phyloP scores from a whole-genome alignment of 2,113 vertebrate species.

The Petrocephalus microphthalmus region DNA sequence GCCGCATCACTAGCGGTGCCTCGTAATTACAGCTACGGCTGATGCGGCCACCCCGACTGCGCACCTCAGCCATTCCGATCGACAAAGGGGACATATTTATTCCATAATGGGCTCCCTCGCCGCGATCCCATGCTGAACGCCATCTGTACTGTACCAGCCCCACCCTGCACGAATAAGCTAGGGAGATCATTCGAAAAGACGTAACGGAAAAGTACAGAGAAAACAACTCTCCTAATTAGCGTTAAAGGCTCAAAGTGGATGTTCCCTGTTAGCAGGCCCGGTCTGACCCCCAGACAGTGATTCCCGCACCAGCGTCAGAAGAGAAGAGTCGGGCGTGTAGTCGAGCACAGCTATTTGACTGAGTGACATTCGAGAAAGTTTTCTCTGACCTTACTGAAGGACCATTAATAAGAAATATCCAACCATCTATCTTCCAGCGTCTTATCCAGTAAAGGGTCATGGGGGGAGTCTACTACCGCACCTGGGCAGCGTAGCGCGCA shows the following conservation, averaged over 20 bases:
- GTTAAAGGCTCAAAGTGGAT: neutral
- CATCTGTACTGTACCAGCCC: conserved; percentile 31
- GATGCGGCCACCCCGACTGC: neutral
- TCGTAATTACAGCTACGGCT: conserved; percentile 16
- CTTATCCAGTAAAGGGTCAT: neutral
- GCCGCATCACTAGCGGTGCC: conserved; percentile 18
- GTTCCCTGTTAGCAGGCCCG: neutral
- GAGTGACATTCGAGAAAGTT: neutral
- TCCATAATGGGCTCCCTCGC: conserved; percentile 31
- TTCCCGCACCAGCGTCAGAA: neutral
- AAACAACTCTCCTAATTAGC: conserved; percentile 27
- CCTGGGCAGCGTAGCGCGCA: neutral
- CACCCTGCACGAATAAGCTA: conserved; percentile 23
- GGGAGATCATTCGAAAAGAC: conserved; percentile 17
- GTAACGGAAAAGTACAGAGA: conserved; percentile 11
- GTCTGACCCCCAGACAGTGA: neutral
- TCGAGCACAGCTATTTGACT: neutral
- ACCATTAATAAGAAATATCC: neutral
- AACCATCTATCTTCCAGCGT: neutral
- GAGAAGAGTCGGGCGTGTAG: neutral
- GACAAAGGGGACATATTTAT: conserved; percentile 24
- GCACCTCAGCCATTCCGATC: neutral
- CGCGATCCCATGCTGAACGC: conserved; percentile 22
- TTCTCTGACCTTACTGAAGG: neutral
- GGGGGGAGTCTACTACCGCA: neutral